Base-by-base conservation (phyloP, 1,140 invertebrate genomes). In the Pseudomyrmex pallidus region DNA sequence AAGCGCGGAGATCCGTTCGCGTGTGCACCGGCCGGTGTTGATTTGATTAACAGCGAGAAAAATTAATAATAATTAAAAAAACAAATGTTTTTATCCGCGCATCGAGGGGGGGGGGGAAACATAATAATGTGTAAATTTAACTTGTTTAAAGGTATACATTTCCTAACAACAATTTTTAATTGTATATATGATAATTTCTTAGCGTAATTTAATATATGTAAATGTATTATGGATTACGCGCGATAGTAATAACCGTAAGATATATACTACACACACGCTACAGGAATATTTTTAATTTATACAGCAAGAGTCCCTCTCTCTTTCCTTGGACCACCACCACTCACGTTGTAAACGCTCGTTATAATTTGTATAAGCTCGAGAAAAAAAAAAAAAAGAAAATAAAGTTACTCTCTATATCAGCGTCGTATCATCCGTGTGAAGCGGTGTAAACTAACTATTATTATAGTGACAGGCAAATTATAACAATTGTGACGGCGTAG, bases 171-270 rank as follows among this genome's bases (percentile, higher is more conserved):
- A 92, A 84, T 92, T 93, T 93, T 93, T 92, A 92, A 93, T 94
- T 93, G 92, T 94, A 93, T 93, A 94, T 93, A 94, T 92, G 89
- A 92, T 93, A 90, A 93, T 92, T 93, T 92, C 90, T 93, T 91
- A 93, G 90, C 89, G 67, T 92, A 93, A 92, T 90, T 91, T 20
- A 74, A 83, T 83, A 86, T 85, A 74, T 17, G 86, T 85, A 90
- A 89, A 85, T 93, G 88, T 92, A 91, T 88, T 90, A 92, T 90
- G 90, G 20, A 91, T 90, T 35, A 35, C 5, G 35, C 35, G 91
- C 88, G 86, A 92, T 92, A 92, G 90, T 94, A 94, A 93, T 90
- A 89, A 91, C 91, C 91, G 87, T 89, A 90, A 90, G 84, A 89
- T 87, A 86, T 88, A 35, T 7, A 35, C 25, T 88, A 35, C 35